A percentile compares a stretch with the other conserved stretches of the same genome.
These are phyloP conservation scores for Scophthalmus maximus DNA, from an alignment of 2,113 vertebrate species.

Conservation along the genomic window DNA sequence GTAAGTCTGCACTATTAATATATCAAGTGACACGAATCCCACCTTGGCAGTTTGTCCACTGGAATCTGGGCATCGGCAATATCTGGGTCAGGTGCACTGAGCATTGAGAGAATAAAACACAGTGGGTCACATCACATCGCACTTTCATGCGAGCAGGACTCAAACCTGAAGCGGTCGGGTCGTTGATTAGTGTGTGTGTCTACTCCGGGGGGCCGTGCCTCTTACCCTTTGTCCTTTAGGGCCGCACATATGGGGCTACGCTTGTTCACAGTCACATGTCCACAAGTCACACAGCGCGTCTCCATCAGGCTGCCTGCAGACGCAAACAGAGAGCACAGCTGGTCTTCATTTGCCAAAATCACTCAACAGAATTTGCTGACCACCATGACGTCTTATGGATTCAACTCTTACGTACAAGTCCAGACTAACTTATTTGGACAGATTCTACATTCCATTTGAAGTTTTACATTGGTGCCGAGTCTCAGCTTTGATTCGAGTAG, in stretches of 20 bases:
- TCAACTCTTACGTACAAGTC: too few species aligned
- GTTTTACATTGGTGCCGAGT: too few species aligned
- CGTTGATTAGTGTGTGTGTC: neutral
- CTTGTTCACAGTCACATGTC: constrained; percentile 86
- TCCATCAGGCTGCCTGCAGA: constrained; percentile 93
- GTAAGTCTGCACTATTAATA: constrained; percentile 22
- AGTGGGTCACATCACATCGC: constrained; percentile 20
- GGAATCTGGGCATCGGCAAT: constrained; percentile 87
- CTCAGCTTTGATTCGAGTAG: too few species aligned
- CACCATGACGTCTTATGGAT: too few species aligned
- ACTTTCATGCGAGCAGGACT: neutral
- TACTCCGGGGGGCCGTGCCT: constrained; percentile 4
- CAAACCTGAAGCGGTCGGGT: constrained; percentile 14
- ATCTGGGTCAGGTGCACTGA: constrained; percentile 87
- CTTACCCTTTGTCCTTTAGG: constrained; percentile 91
- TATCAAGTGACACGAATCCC: constrained; percentile 48
- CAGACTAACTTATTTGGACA: too few species aligned
- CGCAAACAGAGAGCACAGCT: constrained; percentile 33
- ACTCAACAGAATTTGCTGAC: too few species aligned
- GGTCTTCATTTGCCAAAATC: constrained; percentile 23
- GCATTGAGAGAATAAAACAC: constrained; percentile 38
- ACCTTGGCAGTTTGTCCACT: constrained; percentile 92
- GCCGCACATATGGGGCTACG: constrained; percentile 91
- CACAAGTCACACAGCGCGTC: constrained; percentile 93
- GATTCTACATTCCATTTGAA: too few species aligned